Percentiles rank a stretch among this genome's conserved stretches.
These are phyloP conservation scores for Stramonita haemastoma DNA, from an alignment of 2,888 invertebrate genomes.

Conservation along the genomic window DNA sequence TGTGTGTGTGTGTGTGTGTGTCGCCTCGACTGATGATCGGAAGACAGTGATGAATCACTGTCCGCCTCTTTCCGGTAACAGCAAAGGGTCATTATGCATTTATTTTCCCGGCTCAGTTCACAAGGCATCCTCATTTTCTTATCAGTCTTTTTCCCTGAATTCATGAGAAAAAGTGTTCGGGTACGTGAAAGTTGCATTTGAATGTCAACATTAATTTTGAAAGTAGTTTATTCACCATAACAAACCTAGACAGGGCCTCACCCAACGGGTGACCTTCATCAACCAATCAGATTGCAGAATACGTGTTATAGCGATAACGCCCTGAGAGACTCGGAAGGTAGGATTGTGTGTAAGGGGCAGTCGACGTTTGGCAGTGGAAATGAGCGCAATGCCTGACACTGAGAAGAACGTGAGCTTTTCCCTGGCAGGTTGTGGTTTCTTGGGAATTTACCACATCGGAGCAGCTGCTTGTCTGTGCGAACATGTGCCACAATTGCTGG, in stretches of 20 bases:
- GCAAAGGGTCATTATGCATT: background rate
- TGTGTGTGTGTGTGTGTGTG: no score
- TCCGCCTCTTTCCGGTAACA: background rate
- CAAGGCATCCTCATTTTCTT: background rate
- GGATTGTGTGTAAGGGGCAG: background rate
- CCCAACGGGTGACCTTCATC: background rate
- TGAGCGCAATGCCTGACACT: background rate
- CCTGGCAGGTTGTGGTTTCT: slow-evolving; percentile 99
- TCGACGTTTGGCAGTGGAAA: background rate
- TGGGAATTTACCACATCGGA: slow-evolving; percentile 99
- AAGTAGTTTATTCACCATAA: background rate
- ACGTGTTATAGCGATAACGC: slow-evolving; percentile 8
- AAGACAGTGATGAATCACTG: no score
- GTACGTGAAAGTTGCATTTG: background rate
- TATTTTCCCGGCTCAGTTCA: background rate
- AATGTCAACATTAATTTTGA: background rate
- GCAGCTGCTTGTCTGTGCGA: slow-evolving; percentile 98
- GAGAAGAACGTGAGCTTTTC: slow-evolving; percentile 81
- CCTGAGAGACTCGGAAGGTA: background rate
- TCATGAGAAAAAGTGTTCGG: background rate
- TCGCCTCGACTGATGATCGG: no score
- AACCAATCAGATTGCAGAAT: slow-evolving; percentile 5
- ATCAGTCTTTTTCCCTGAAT: background rate
- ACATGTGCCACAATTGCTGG: slow-evolving; percentile 91
- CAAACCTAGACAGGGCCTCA: slow-evolving; percentile 13